Conservation (phyloP, 2,797 vertebrate genomes). For the Danio kyathit region DNA sequence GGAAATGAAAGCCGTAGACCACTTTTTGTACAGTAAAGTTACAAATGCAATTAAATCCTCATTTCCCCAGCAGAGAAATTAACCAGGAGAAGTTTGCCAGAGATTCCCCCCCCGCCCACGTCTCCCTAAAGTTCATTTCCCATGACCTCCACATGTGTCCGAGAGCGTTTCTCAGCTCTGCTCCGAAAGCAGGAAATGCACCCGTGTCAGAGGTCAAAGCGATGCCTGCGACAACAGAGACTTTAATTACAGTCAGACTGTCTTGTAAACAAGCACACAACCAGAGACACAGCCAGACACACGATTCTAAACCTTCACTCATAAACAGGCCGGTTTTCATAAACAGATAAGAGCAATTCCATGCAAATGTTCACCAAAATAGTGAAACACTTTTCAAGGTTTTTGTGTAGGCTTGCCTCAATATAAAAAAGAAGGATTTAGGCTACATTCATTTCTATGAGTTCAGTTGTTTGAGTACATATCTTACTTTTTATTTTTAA, state of each 20-base stretch:
- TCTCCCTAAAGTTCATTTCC: conserved; percentile 76
- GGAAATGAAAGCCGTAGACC: conserved; percentile 11
- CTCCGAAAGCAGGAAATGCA: conserved; percentile 81
- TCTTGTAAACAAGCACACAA: conserved; percentile 52
- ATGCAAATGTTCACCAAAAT: no score
- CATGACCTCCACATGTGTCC: conserved; percentile 81
- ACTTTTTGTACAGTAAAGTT: background rate
- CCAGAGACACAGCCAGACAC: conserved; percentile 23
- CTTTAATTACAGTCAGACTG: conserved; percentile 62
- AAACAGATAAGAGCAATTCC: background rate
- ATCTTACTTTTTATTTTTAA: no score
- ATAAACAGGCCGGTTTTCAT: background rate
- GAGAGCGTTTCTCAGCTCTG: conserved; percentile 75
- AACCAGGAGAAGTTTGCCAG: conserved; percentile 41
- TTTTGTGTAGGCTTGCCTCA: no score
- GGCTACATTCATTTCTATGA: no score
- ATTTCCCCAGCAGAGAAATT: conserved; percentile 52
- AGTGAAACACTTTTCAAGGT: no score
- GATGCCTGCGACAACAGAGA: conserved; percentile 72
- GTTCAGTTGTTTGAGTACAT: no score
- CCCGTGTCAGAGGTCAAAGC: conserved; percentile 75
- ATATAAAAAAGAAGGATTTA: no score
- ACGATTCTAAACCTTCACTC: conserved; percentile 13
- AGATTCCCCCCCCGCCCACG: conserved; percentile 56
- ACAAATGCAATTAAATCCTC: conserved; percentile 45